Conservation (phyloP, 2,888 invertebrate species). For the Cylindroiulus punctatus region DNA sequence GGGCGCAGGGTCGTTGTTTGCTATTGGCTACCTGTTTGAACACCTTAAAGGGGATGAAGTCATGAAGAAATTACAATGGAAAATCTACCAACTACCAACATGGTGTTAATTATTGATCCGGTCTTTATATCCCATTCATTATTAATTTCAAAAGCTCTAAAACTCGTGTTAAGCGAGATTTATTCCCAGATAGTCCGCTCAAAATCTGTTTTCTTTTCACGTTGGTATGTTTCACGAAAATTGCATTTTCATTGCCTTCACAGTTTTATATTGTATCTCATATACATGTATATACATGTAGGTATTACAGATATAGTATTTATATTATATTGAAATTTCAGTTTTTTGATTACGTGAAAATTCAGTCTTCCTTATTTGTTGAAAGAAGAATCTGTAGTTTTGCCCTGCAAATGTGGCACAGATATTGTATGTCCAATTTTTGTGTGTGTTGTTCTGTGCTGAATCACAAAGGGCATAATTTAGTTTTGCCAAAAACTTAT, state of each 20-base stretch:
- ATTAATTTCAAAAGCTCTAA: conserved; percentile 1
- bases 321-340: not conserved
- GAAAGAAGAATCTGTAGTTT: no score
- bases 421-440: no score
- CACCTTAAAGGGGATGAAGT: not conserved
- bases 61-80: not conserved
- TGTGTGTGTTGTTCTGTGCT: no score
- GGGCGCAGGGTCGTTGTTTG: not conserved
- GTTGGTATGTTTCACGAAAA: not conserved
- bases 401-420: no score
- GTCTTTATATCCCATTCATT: conserved; percentile 40
- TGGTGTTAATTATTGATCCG: not conserved
- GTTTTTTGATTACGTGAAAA: not conserved
- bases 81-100: not conserved
- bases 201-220: conserved; percentile 10
- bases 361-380: no score
- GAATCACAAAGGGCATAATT: no score
- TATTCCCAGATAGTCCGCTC: not conserved
- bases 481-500: no score
- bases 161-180: not conserved
- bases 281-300: no score
- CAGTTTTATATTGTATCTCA: not conserved
- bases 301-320: no score
- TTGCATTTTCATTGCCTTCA: not conserved
- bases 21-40: conserved; percentile 35